phyloP scores from a whole-genome alignment of 37 sponge, comb jelly and placozoan genomes.

The Bolinopsis microptera region DNA sequence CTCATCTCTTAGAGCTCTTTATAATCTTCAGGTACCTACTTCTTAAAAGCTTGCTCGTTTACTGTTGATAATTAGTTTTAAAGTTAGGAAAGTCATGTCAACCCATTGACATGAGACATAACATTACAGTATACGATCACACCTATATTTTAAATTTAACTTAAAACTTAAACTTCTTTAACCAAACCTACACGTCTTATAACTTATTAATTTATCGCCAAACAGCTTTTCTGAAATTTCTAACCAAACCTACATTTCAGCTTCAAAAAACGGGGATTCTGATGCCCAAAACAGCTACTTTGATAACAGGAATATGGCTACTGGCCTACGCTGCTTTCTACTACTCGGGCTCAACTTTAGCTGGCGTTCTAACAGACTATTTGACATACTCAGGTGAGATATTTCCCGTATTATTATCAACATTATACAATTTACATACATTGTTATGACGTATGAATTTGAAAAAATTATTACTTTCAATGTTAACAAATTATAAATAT shows the following conservation, averaged over 20 bases:
- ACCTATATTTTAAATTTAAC: too few species aligned
- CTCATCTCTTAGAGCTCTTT: background rate
- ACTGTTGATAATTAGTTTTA: background rate
- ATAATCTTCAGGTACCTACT: constrained; percentile 41
- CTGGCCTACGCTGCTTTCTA: background rate
- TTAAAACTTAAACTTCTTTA: too few species aligned
- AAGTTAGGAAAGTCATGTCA: background rate
- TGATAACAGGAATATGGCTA: background rate
- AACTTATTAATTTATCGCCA: background rate
- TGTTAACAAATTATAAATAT: too few species aligned
- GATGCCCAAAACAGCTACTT: background rate
- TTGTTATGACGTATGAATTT: too few species aligned
- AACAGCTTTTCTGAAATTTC: background rate
- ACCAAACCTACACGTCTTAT: too few species aligned
- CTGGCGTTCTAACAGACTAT: background rate
- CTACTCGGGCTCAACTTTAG: background rate
- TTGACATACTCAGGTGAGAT: background rate
- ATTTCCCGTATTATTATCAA: too few species aligned
- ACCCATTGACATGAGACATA: background rate
- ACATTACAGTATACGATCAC: background rate
- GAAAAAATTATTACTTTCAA: too few species aligned
- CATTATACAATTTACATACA: too few species aligned
- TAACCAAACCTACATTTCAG: background rate
- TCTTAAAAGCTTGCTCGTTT: background rate
- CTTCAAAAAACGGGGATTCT: background rate